Base-by-base conservation (phyloP, 2,888 invertebrate genomes). In the Pseudanteris insignis region DNA sequence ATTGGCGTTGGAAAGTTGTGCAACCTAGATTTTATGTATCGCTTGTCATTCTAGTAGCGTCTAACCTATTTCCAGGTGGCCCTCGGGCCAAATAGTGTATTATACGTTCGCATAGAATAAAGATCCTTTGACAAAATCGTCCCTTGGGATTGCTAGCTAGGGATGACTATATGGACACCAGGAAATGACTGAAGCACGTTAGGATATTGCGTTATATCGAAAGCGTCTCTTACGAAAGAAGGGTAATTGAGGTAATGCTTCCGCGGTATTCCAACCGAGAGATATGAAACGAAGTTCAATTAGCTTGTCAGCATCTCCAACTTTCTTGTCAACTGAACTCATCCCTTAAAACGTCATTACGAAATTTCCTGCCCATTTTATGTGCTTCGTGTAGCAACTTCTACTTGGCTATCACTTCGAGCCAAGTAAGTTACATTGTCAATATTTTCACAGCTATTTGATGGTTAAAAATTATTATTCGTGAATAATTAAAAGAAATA, bases 71-170 rank as follows among this genome's bases (percentile, higher is more conserved):
- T 78, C 78, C 73, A 71, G 69, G 62, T 65, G 60, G 65, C 72
- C 76, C 71, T 54, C 60, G 65, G 78, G 73, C 69, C 64, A 57
- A 68, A 73, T 74, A 71, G 74, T 71, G 68, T 78, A 78, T 76
- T 78, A 79, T 76, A 76, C 73, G 74, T 77, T 70, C 75, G 72
- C 74, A 70, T 74, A 70, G 78, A 76, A 79, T 79, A 79, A 78
- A 79, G 79, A 79, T 78, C 78, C 78, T 80, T 79, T 80, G 79
- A 80, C 79, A 78, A 79, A 80, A 79, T 77, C 70, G 71, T 78
- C 79, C 75, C 79, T 61, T 67, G 78, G 74, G 79, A 79, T 26
- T 64, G 63, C 68, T 71, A 70, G 75, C 74, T 70, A 70, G 74
- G 78, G 76, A 71, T 61, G 69, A 59, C 70, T 73, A 68, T 69